A percentile compares a stretch with the other conserved stretches of the same genome.
These are phyloP conservation scores for Platycheirus rosarum DNA, from an alignment of 2,888 invertebrate genomes.

Conservation along the genomic window DNA sequence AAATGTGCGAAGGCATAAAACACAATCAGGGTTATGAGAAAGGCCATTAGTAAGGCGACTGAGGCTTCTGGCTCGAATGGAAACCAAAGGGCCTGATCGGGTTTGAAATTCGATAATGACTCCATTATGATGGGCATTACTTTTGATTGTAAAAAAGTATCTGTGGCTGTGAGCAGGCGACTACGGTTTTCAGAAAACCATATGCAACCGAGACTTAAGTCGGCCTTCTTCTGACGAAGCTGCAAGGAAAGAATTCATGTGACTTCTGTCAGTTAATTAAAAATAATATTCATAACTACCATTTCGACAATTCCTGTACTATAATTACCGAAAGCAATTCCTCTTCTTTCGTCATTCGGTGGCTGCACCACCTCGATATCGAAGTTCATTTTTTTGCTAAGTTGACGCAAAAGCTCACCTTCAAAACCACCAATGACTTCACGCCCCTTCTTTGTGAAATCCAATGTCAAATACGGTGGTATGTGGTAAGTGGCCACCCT, in stretches of 20 bases:
- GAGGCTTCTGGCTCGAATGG: slow-evolving; percentile 75
- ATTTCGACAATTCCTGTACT: slow-evolving; percentile 25
- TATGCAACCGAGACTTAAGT: slow-evolving; percentile 76
- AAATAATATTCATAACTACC: slow-evolving; percentile 8
- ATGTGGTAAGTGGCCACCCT: slow-evolving; percentile 30
- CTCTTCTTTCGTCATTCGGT: slow-evolving; percentile 44
- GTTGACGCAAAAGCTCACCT: slow-evolving; percentile 71
- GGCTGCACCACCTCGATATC: slow-evolving; percentile 53
- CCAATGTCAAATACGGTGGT: slow-evolving; percentile 27
- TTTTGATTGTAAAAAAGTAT: slow-evolving; percentile 75
- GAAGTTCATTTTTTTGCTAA: slow-evolving; percentile 76
- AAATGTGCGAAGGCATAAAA: not conserved
- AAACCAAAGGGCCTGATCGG: slow-evolving; percentile 57
- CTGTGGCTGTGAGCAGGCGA: slow-evolving; percentile 74
- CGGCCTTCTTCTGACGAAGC: slow-evolving; percentile 69
- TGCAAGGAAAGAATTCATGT: not conserved
- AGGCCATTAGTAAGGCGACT: slow-evolving; percentile 69
- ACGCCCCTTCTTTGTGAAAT: slow-evolving; percentile 19
- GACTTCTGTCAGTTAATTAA: not conserved
- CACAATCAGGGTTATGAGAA: slow-evolving; percentile 46
- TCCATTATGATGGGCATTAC: slow-evolving; percentile 75
- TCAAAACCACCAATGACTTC: slow-evolving; percentile 73
- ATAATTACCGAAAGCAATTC: slow-evolving; percentile 1
- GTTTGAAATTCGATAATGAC: slow-evolving; percentile 66
- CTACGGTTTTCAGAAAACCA: slow-evolving; percentile 68